A percentile compares a stretch with the other conserved stretches of the same genome.
These are phyloP conservation scores for Menidia menidia DNA, from an alignment of 2,797 vertebrate genomes.

Conservation along the genomic window DNA sequence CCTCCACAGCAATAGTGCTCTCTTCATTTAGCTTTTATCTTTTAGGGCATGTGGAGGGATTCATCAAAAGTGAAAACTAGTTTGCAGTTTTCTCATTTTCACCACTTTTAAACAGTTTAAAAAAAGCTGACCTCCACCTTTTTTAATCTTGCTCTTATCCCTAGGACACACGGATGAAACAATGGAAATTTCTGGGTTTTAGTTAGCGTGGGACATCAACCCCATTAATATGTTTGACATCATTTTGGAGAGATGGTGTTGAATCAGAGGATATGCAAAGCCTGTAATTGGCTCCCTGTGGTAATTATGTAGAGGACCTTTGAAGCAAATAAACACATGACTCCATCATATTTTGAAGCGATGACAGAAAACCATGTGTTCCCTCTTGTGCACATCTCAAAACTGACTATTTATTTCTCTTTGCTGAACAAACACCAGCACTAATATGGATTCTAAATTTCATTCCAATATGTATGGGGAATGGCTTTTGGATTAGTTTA, in stretches of 20 bases:
- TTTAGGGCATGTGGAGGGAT: too few species aligned
- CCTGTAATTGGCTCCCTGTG: constrained; percentile 62
- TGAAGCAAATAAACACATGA: constrained; percentile 61
- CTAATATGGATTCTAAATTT: background rate
- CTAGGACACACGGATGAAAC: constrained; percentile 39
- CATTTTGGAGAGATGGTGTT: constrained; percentile 46
- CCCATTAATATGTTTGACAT: constrained; percentile 64
- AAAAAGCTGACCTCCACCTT: constrained; percentile 10
- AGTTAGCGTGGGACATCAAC: constrained; percentile 45
- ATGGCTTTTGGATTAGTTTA: constrained; percentile 27
- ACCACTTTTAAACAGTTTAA: constrained; percentile 5
- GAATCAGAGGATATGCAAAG: constrained; percentile 56
- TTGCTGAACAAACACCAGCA: constrained; percentile 37
- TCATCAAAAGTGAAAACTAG: too few species aligned
- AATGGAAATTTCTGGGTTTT: constrained; percentile 37
- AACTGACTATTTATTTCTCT: constrained; percentile 51
- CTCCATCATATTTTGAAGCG: constrained; percentile 44
- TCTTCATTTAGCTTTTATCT: too few species aligned
- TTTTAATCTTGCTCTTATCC: constrained; percentile 33
- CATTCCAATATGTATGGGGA: constrained; percentile 13
- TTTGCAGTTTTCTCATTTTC: background rate
- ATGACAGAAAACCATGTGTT: constrained; percentile 46
- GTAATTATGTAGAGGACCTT: constrained; percentile 64
- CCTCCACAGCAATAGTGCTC: too few species aligned
- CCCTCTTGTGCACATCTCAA: constrained; percentile 15